Base-by-base conservation (phyloP, 2,113 vertebrate species). In the Atherinomorus stipes region DNA sequence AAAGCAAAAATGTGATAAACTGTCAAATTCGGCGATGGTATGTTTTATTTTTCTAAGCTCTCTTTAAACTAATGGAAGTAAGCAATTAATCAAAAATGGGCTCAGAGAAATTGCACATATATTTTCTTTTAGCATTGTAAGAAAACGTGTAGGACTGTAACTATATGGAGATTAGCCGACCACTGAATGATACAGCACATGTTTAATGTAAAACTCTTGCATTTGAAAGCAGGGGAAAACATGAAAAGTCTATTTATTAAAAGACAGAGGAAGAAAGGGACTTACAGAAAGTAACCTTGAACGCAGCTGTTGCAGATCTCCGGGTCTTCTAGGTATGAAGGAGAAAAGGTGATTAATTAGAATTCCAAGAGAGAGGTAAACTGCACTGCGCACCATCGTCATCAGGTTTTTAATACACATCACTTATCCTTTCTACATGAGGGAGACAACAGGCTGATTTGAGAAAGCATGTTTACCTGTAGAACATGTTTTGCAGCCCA, bases 201-300 rank as follows among this genome's bases (percentile, higher is more conserved):
- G 16, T 28, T 9, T 5, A 21, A 44, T 34, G 7, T 62, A 1
- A 47, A 52, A 50, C 31, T 6, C 7, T 11, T 15, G 5, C 8
- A 23, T 42, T 56, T 73, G 18, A 57, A 10, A 12, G 38, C 12
- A 52, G 21, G 16, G 8, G 4, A 40, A 6, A 21, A 8, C 12
- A 31, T 53, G 31, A 75, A 23, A 49, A 76, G 47, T 25, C 0
- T 11, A 58, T 13, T 66, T 34, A 25, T 59, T 28, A 44, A 34
- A 51, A 68, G 18, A 64, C 37, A 63, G 3, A 26, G 42, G 10
- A 21, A 18, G 59, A 45, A 8, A 64, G 63, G 25, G 26, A 86
- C 93, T 94, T 79, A 92, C 93, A 95, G 91, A 67, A 93, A 93
- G 84, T 92, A 94, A 71, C 92, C 90, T 67, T 93, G 88, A 65